Base-by-base conservation (phyloP, 2,113 vertebrate species). In the Antechinus flavipes region DNA sequence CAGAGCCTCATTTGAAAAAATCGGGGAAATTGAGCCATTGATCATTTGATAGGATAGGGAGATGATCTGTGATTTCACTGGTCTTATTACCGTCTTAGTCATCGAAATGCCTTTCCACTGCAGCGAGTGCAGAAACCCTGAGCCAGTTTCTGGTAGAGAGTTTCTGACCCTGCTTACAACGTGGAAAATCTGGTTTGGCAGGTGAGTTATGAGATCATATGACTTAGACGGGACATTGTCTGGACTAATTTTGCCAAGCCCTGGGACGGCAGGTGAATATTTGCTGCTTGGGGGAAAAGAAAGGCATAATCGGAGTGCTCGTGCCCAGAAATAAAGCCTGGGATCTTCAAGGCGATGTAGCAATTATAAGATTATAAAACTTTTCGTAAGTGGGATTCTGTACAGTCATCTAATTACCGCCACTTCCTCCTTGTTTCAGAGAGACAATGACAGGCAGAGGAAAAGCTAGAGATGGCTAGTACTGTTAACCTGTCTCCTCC, bases 131-230 rank as follows among this genome's bases (percentile, higher is more conserved):
- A 90, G 89, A 50, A 90, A 50, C 46, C 24, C 49, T 3, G 46
- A 35, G 12, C 46, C 53, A 30, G 58, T 76, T 47, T 84, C 76
- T 84, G 24, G 54, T 42, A 84, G 12, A 54, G 54, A n/a, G n/a
- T 84, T 91, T 92, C 68, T 55, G 25, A 10, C 89, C 55, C 91
- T 61, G 47, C 84, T 93, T 91, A 23, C 61, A 89, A 94, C 53
- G 95, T 95, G 91, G 95, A 95, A 95, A 97, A 96, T 96, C 97
- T 93, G 94, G 96, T 97, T 94, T 93, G 26, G 95, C 95, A 50
- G 54, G 49, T 91, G 94, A 96, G 84, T 58, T 30, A n/a, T 30
- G 9, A 3, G 50, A 19, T 50, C 93, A 61, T 22, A 2, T 46
- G 91, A 58, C 24, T 58, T 35, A 26, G 26, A 84, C 91, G 54